Base-by-base conservation (phyloP, 2,888 invertebrate genomes). In the Hedychridium roseum region DNA sequence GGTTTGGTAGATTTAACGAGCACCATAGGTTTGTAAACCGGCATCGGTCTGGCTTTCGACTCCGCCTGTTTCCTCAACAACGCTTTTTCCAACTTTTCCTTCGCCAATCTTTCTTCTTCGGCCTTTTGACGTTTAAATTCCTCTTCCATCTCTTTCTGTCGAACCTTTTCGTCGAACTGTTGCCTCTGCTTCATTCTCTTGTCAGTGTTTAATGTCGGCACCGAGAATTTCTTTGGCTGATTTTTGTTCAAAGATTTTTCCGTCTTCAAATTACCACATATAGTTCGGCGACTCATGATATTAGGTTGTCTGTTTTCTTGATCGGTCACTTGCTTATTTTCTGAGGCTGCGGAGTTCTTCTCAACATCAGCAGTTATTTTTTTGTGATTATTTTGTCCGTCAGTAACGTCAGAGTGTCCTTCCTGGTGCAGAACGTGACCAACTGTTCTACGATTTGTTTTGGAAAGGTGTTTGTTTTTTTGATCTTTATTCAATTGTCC, bases 21-120 rank as follows among this genome's bases (percentile, higher is more conserved):
- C 15, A 81, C 65, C 57, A 86, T 74, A 7, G 82, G 81, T 49
- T 81, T 81, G 46, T 79, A 80, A 6, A 76, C 75, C 11, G 84
- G 84, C 38, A 86, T 81, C 1, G 89, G 88, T 58, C 84, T 84
- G 0, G 89, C 86, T 72, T 86, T 87, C 53, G 84, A 82, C 34
- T 86, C 84, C 9, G 83, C 69, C 63, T 83, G 81, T 35, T 84
- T 82, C 23, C 88, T 80, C n/a, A 86, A 43, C 50, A 80, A 78
- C 0, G 80, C 78, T 20, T 80, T 78, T 46, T 83, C 82, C 57
- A 79, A 81, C 53, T 86, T 82, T 54, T 87, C 85, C 34, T 58
- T 45, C 14, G 56, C 52, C 14, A 70, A 36, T 38, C 42, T 56
- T 1, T 70, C 71, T 43, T 80, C 79, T 12, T 72, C 70, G 6